Evolutionary conservation across 2,797 vertebrate species (phyloP).

Genomic region (Fistularia tabacaria): DNA sequence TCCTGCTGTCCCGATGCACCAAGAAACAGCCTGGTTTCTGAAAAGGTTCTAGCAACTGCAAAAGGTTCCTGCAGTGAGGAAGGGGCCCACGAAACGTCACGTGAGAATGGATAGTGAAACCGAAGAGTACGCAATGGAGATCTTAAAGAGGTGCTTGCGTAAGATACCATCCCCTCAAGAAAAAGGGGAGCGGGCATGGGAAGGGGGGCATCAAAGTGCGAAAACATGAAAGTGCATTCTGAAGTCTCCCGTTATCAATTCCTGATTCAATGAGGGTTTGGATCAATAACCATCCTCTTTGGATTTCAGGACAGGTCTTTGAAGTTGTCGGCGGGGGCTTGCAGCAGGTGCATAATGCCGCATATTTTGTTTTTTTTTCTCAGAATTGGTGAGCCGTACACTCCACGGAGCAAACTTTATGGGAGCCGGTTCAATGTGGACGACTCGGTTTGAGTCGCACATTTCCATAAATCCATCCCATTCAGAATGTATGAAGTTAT

Average conservation of each 20-base stretch:
- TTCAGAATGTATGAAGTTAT: conserved; percentile 8
- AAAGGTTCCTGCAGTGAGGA: background rate
- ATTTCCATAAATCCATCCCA: conserved; percentile 25
- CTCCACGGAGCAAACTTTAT: conserved; percentile 11
- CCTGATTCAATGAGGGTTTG: conserved; percentile 61
- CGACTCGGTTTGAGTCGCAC: conserved; percentile 23
- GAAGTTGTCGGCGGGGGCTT: conserved; percentile 54
- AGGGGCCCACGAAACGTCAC: conserved; percentile 6
- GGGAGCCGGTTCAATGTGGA: conserved; percentile 18
- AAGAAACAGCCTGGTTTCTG: too few relatives aligned
- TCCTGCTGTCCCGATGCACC: too few relatives aligned
- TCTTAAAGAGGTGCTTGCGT: conserved; percentile 46
- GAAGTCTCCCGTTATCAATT: conserved; percentile 72
- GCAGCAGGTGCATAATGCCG: conserved; percentile 32
- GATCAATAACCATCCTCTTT: conserved; percentile 71
- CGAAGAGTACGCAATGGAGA: conserved; percentile 38
- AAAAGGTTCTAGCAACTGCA: too few relatives aligned
- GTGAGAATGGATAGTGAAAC: conserved; percentile 18
- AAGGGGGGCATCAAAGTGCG: conserved; percentile 66
- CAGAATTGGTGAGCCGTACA: conserved; percentile 27
- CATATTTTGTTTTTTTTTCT: conserved; percentile 37
- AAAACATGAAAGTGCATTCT: conserved; percentile 75
- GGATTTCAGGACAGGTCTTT: conserved; percentile 67
- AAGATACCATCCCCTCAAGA: conserved; percentile 49
- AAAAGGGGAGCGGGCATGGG: conserved; percentile 34